These are phyloP conservation scores for Blastomussa wellsi DNA, from an alignment of 92 coral and sea anemone genomes.

Conservation along the genomic window DNA sequence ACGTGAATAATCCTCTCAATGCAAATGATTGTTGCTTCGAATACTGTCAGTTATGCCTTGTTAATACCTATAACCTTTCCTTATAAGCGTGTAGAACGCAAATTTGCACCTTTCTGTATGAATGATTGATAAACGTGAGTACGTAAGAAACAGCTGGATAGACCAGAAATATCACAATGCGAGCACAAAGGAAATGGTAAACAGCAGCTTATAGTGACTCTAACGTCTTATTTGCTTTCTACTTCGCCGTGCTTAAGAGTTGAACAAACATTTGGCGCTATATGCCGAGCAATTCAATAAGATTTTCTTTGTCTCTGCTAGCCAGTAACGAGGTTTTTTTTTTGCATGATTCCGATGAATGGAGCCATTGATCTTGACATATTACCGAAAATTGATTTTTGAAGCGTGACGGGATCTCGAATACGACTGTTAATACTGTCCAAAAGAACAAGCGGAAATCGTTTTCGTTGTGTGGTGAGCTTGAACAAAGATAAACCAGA, in stretches of 20 bases:
- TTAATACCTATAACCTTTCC: not conserved
- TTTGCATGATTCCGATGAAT: constrained; percentile 41
- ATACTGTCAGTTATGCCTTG: not conserved
- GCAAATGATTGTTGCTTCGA: not conserved
- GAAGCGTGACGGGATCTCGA: constrained; percentile 51
- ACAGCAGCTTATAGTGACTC: constrained; percentile 32
- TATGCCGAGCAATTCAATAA: constrained; percentile 2
- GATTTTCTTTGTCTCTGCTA: constrained; percentile 6
- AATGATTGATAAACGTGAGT: constrained; percentile 26
- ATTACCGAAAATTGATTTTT: constrained; percentile 42
- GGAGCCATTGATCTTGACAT: constrained; percentile 47
- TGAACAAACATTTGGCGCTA: constrained; percentile 35
- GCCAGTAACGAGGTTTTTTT: constrained; percentile 28
- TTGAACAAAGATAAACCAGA: constrained; percentile 34
- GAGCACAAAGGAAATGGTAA: constrained; percentile 42
- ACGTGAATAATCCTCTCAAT: not conserved
- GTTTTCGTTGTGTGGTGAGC: constrained; percentile 20
- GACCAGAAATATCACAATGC: constrained; percentile 32
- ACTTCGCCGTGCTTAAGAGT: constrained; percentile 29
- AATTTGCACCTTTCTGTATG: constrained; percentile 3
- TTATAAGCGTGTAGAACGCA: not conserved
- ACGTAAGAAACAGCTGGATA: constrained; percentile 42
- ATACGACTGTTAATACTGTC: constrained; percentile 17
- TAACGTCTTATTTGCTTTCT: constrained; percentile 33
- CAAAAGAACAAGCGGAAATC: constrained; percentile 34